Percentiles rank a stretch among this genome's conserved stretches.
These are phyloP conservation scores for Chloebia gouldiae DNA, from an alignment of 2,113 vertebrate genomes.

Conservation along the genomic window DNA sequence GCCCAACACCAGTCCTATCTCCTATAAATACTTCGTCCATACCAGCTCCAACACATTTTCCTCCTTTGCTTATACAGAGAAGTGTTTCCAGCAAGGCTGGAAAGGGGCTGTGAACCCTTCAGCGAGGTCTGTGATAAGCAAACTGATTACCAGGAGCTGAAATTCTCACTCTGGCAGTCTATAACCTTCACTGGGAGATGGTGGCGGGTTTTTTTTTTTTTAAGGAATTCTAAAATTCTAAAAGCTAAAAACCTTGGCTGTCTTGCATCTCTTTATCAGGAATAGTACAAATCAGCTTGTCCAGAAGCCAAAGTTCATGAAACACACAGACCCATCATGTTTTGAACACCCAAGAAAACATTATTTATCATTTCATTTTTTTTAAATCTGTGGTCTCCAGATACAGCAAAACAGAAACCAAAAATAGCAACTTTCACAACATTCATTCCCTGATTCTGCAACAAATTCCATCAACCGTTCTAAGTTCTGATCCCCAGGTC, in stretches of 20 bases:
- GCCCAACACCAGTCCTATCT: not conserved
- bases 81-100: not conserved
- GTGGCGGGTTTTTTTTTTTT: rapidly evolving
- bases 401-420: not conserved
- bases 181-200: not conserved
- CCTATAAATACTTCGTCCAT: not conserved
- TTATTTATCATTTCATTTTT: not conserved
- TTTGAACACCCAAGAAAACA: not conserved
- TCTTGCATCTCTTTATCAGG: not conserved
- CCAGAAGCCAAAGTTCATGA: not conserved
- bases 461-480: not conserved
- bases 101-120: not conserved
- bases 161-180: not conserved
- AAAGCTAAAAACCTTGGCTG: not conserved
- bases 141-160: not conserved
- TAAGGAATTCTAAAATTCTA: not conserved
- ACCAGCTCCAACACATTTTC: not conserved
- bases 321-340: not conserved
- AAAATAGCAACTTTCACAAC: conserved; percentile 5
- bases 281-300: not conserved
- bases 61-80: not conserved
- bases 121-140: not conserved
- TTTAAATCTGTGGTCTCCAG: not conserved
- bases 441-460: not conserved
- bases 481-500: not conserved